phyloP scores from a whole-genome alignment of 2,797 vertebrate species.

The Mus caroli region DNA sequence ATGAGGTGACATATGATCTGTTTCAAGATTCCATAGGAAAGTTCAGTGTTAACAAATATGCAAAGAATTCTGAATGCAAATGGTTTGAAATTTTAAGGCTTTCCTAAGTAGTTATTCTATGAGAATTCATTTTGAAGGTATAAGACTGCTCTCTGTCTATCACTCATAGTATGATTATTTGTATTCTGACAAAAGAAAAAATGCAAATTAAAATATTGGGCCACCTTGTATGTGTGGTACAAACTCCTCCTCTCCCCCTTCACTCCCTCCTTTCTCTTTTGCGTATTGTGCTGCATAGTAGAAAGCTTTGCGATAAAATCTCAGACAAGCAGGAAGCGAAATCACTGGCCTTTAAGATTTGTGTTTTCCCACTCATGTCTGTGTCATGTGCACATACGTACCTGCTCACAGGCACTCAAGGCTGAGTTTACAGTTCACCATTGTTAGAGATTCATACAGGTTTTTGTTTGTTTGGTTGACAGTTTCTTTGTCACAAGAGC shows the following conservation, averaged over 20 bases:
- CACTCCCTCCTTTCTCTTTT: slow-evolving; percentile 63
- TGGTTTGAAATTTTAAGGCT: slow-evolving; percentile 36
- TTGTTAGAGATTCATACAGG: slow-evolving; percentile 31
- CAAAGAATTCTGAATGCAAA: not conserved
- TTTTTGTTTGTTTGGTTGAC: slow-evolving; percentile 65
- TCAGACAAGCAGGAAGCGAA: slow-evolving; percentile 44
- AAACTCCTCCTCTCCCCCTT: slow-evolving; percentile 68
- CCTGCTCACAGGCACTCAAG: not conserved
- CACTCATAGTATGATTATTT: slow-evolving; percentile 55
- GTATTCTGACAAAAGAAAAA: slow-evolving; percentile 49
- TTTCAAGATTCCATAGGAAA: slow-evolving; percentile 61
- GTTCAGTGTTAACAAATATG: slow-evolving; percentile 50
- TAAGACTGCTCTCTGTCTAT: not conserved
- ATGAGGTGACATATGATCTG: slow-evolving; percentile 49
- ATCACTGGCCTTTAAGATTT: slow-evolving; percentile 53
- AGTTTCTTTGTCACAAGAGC: slow-evolving; percentile 65
- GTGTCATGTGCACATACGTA: not conserved
- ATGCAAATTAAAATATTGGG: slow-evolving; percentile 54
- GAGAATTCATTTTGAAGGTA: not conserved
- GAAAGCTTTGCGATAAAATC: slow-evolving; percentile 75
- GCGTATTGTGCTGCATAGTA: slow-evolving; percentile 81
- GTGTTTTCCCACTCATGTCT: not conserved
- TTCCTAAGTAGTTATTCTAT: slow-evolving; percentile 57
- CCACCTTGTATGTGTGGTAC: slow-evolving; percentile 54
- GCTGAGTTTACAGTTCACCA: slow-evolving; percentile 41